These are phyloP conservation scores for Caerostris extrusa DNA, from an alignment of 1,140 invertebrate species.

Conservation along the genomic window DNA sequence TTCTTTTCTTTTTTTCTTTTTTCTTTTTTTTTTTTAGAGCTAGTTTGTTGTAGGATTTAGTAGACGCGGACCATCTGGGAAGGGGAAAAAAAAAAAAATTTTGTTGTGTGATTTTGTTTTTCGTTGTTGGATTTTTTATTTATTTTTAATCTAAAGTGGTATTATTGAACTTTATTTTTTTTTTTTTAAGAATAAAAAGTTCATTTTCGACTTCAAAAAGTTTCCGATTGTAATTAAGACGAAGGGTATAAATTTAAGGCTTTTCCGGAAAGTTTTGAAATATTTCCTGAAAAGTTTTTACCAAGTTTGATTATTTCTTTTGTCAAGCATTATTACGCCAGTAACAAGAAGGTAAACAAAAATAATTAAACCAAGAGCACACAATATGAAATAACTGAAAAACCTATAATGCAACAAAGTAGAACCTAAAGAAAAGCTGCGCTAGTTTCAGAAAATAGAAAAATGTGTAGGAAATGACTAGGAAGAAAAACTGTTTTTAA, in stretches of 20 bases:
- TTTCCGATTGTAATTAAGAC: constrained; percentile 9
- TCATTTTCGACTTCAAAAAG: constrained; percentile 8
- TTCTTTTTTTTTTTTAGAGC: not conserved
- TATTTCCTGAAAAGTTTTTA: not conserved
- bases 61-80: constrained; percentile 35
- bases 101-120: not conserved
- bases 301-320: not conserved
- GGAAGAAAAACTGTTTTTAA: too few species aligned
- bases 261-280: not conserved
- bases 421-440: too few species aligned
- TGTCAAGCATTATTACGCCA: not conserved
- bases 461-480: too few species aligned
- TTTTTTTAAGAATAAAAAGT: not conserved
- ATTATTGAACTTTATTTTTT: not conserved
- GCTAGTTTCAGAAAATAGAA: too few species aligned
- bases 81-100: not conserved
- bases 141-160: constrained; percentile 22
- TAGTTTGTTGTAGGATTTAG: constrained; percentile 37
- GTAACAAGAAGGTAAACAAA: not conserved
- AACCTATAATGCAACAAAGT: too few species aligned
- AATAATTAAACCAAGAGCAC: too few species aligned
- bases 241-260: not conserved
- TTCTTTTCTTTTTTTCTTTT: not conserved
- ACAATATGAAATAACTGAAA: too few species aligned
- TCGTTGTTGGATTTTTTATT: not conserved